These are phyloP conservation scores for Chironomus tepperi DNA, from an alignment of 1,140 invertebrate genomes.

Conservation along the genomic window DNA sequence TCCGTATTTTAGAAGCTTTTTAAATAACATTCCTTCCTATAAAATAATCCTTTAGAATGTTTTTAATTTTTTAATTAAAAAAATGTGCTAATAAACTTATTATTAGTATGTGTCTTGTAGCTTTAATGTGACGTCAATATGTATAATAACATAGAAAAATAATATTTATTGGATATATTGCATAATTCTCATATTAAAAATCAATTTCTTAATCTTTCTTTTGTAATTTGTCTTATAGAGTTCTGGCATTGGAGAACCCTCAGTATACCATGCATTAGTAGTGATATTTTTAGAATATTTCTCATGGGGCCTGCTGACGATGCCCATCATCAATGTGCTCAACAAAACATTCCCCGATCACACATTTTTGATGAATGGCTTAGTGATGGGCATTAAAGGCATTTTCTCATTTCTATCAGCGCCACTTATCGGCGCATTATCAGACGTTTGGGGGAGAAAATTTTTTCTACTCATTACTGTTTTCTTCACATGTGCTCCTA, in stretches of 20 bases:
- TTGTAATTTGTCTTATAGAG: slow-evolving; percentile 30
- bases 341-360: slow-evolving; percentile 98
- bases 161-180: too few species aligned
- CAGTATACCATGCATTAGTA: slow-evolving; percentile 94
- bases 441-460: slow-evolving; percentile 97
- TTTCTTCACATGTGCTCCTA: slow-evolving; percentile 98
- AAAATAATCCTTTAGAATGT: too few species aligned
- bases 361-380: slow-evolving; percentile 98
- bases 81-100: too few species aligned
- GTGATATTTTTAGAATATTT: slow-evolving; percentile 99
- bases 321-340: slow-evolving; percentile 93
- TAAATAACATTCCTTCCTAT: too few species aligned
- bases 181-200: too few species aligned
- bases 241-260: slow-evolving; percentile 86
- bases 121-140: too few species aligned
- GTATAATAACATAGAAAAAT: too few species aligned
- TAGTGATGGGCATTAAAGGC: slow-evolving; percentile 98
- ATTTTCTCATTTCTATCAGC: slow-evolving; percentile 95
- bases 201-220: too few species aligned
- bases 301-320: slow-evolving; percentile 96
- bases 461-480: slow-evolving; percentile 97
- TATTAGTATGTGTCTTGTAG: too few species aligned
- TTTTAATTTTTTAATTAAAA: too few species aligned
- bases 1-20: too few species aligned
- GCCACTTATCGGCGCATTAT: slow-evolving; percentile 91